Evolutionary conservation across 2,113 vertebrate genomes (phyloP).

Genomic region (Saguinus midas): DNA sequence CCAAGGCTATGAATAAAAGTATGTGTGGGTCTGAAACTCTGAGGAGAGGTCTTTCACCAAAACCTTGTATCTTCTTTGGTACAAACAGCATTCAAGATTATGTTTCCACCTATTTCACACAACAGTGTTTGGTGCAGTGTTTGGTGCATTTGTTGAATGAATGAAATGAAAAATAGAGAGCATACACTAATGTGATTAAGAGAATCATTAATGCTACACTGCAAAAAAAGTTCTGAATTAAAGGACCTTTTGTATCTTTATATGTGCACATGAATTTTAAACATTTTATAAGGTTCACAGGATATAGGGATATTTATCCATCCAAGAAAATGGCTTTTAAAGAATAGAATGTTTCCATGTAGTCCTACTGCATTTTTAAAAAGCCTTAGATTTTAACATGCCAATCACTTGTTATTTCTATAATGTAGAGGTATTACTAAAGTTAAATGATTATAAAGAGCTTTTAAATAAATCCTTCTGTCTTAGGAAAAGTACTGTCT

Average conservation of each 20-base stretch:
- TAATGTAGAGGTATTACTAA: background rate
- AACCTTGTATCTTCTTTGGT: background rate
- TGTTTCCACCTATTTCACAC: background rate
- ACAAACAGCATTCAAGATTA: background rate
- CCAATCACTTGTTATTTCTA: background rate
- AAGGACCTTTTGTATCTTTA: background rate
- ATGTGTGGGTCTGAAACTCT: background rate
- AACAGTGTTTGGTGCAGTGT: background rate
- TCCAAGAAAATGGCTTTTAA: background rate
- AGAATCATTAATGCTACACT: background rate
- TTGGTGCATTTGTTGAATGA: slow-evolving; percentile 7
- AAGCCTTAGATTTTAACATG: background rate
- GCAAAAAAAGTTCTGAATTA: background rate
- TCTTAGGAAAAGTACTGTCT: background rate
- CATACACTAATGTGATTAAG: background rate
- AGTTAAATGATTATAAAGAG: background rate
- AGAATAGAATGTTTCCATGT: background rate
- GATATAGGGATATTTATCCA: background rate
- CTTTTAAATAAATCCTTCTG: background rate
- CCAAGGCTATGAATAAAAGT: background rate
- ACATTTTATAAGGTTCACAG: background rate
- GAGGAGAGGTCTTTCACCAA: background rate
- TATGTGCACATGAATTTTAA: background rate
- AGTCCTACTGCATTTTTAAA: background rate
- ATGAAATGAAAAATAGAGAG: background rate